Percentiles rank a stretch among this genome's conserved stretches.
These are phyloP conservation scores for Microcaecilia unicolor DNA, from an alignment of 2,797 vertebrate genomes.

Conservation along the genomic window DNA sequence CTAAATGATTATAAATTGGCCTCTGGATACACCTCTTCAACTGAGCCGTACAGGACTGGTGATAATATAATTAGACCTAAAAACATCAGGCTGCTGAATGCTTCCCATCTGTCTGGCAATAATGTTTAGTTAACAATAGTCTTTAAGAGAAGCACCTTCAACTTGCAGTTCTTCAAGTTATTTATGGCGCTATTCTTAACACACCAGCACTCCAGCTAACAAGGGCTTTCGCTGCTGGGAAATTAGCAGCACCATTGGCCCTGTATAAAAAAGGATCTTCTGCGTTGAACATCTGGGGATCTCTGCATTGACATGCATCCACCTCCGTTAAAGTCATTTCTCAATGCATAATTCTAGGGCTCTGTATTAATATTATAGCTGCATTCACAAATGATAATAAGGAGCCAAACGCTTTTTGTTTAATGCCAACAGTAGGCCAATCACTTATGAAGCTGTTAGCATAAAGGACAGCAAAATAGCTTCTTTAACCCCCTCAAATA, in stretches of 20 bases:
- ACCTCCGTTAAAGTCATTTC: constrained; percentile 60
- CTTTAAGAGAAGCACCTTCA: constrained; percentile 77
- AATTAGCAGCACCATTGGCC: constrained; percentile 56
- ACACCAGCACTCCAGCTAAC: constrained; percentile 57
- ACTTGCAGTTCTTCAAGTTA: constrained; percentile 65
- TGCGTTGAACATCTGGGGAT: constrained; percentile 65
- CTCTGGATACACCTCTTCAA: constrained; percentile 92
- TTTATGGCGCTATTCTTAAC: constrained; percentile 63
- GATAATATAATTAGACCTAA: constrained; percentile 95
- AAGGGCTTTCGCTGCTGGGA: constrained; percentile 65
- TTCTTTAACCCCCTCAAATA: constrained; percentile 66
- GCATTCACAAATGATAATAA: constrained; percentile 56
- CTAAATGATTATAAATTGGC: constrained; percentile 99
- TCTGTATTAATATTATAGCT: constrained; percentile 60
- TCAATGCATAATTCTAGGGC: constrained; percentile 57
- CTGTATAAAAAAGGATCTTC: constrained; percentile 47
- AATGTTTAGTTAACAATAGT: constrained; percentile 74
- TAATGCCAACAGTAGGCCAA: constrained; percentile 61
- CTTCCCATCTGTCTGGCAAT: constrained; percentile 91
- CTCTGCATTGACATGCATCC: constrained; percentile 55
- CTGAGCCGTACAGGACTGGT: constrained; percentile 75
- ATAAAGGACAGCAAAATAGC: constrained; percentile 68
- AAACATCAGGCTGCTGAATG: constrained; percentile 85
- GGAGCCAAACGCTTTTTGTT: constrained; percentile 56
- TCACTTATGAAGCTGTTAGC: constrained; percentile 63